Evolutionary conservation across 2,888 invertebrate species (phyloP), one percentile per base, ranked within the genome.

Genomic region (Tuta absoluta): DNA sequence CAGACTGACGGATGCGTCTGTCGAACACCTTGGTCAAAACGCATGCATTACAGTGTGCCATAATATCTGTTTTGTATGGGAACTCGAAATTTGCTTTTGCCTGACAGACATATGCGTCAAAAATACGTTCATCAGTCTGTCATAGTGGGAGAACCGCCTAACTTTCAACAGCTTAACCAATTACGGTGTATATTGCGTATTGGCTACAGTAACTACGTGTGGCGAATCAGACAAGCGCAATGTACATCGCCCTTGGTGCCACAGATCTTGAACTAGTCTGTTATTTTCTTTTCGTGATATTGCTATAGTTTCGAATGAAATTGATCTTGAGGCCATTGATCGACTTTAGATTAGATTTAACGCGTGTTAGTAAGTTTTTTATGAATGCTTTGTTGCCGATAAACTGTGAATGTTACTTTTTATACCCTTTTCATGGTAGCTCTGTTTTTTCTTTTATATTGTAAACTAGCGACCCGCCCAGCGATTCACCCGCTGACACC

Each of bases 201-300:
- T 12, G 23, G 23, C 23, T 0, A 23, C 51, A 12, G 14, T 23
- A 53, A 53, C 21, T 53, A 53, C 24, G 56, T 56, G 56, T 56
- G 17, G 17, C 56, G 33, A 56, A 56, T 56, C 17, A n/a, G 17
- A 56, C 14, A 24, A 14, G 11, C 19, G 23, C 10, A 24, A 56
- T 14, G 24, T 56, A n/a, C 33, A 33, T 33, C n/a, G 58, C 58
- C 58, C 58, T 58, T 58, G 58, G 19, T 2, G 14, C 58, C 38
- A 21, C 17, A 38, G 21, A 58, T 21, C 58, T 38, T 58, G 38
- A 37, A 58, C 38, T 12, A 58, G 17, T 38, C 21, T 21, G 19
- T 38, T 14, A 38, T 58, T 58, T 14, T 17, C 3, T 58, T 58
- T 37, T 58, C 58, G 58, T 58, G 28, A 5, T 56, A 8, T 24